Evolutionary conservation across 1,140 invertebrate genomes (phyloP).

Genomic region (Zaprionus vittiger): DNA sequence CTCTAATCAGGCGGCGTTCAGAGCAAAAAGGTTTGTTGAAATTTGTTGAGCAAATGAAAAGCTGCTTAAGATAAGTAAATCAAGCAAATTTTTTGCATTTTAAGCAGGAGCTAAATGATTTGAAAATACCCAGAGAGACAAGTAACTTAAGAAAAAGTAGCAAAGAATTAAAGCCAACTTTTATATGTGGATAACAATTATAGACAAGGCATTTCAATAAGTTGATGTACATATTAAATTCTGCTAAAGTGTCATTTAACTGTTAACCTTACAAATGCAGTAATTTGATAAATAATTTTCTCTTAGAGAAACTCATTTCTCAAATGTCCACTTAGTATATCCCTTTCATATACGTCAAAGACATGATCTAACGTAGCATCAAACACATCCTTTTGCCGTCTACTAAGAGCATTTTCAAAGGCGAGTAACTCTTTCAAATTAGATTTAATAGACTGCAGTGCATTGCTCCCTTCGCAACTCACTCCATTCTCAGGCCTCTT

Average conservation of each 20-base stretch:
- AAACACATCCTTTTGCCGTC: neutral
- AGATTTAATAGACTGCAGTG: conserved; percentile 23
- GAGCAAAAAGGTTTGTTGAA: conserved; percentile 8
- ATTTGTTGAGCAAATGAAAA: conserved; percentile 53
- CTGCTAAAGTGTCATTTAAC: neutral
- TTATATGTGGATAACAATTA: neutral
- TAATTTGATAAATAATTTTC: neutral
- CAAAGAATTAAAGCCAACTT: neutral
- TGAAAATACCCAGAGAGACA: conserved; percentile 9
- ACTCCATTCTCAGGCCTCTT: neutral
- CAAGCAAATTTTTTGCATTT: conserved; percentile 45
- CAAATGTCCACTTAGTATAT: neutral
- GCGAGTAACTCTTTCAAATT: conserved; percentile 18
- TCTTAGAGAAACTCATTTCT: neutral
- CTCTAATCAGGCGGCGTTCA: neutral
- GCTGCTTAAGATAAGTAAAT: conserved; percentile 62
- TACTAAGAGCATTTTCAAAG: conserved; percentile 1
- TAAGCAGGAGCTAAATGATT: conserved; percentile 54
- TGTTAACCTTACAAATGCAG: neutral
- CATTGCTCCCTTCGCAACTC: neutral
- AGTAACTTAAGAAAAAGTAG: conserved; percentile 12
- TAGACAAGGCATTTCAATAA: no score
- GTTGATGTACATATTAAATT: no score
- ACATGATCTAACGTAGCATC: conserved; percentile 1
- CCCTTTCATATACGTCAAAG: neutral